phyloP scores from a whole-genome alignment of 2,888 invertebrate genomes.

The Eudasyphora cyanicolor region DNA sequence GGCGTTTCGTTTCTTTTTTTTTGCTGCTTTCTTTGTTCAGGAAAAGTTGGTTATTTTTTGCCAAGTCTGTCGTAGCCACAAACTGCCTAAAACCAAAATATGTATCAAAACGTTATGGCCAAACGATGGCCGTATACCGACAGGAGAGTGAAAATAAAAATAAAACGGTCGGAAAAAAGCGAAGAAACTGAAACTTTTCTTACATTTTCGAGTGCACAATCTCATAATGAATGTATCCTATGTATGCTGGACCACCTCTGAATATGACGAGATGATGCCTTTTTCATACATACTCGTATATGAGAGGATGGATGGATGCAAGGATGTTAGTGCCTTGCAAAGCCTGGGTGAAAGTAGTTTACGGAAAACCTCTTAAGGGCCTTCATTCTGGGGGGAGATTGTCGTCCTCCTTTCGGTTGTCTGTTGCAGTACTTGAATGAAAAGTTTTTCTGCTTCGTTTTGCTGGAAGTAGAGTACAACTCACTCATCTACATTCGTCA shows the following conservation, averaged over 20 bases:
- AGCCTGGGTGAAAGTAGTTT: not conserved
- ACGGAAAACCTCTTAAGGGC: not conserved
- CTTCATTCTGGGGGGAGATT: not conserved
- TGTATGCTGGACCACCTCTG: conserved; percentile 3
- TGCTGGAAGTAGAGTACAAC: not conserved
- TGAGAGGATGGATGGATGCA: not conserved
- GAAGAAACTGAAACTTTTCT: conserved; percentile 26
- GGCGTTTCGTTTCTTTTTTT: not conserved
- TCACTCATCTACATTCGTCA: conserved; percentile 13
- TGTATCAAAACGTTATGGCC: not conserved
- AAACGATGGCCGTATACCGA: not conserved
- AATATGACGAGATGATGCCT: conserved; percentile 7
- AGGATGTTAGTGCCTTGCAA: not conserved
- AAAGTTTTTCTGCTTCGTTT: conserved; percentile 45
- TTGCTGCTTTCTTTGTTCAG: not conserved
- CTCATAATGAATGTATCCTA: conserved; percentile 14
- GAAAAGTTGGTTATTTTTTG: not conserved
- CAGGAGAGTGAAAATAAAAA: too few relatives aligned
- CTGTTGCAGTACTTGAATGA: conserved; percentile 65
- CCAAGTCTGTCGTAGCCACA: not conserved
- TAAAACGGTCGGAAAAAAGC: not conserved
- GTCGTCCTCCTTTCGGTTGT: conserved; percentile 40
- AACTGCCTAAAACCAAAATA: conserved; percentile 32
- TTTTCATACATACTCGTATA: not conserved
- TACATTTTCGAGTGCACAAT: not conserved